Base-by-base conservation (phyloP, 2,113 vertebrate species). In the Myocastor coypus region DNA sequence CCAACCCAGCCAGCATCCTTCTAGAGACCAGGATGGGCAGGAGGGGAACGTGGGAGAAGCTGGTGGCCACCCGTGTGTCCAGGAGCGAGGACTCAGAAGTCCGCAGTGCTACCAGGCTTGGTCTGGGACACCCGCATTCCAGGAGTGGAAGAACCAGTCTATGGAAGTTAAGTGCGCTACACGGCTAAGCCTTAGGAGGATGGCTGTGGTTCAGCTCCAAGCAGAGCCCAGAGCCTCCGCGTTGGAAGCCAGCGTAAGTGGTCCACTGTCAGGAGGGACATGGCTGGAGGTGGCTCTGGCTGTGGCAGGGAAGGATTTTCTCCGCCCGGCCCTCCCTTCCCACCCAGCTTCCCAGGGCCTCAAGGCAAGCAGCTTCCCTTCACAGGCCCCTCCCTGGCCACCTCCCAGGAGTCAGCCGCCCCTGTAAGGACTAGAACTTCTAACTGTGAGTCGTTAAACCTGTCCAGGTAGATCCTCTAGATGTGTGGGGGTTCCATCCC, bases 241-340 rank as follows among this genome's bases (percentile, higher is more conserved):
- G 68, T 37, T 4, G n/a, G n/a, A 71, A n/a, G 66, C 32, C 17
- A 14, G 66, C 8, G 66, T 16, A 32, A 13, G 64, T 7, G 61
- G 34, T 1, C 34, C 3, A n/a, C 68, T 69, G 34, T 20, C 19
- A 37, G 68, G 34, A 9, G 68, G 68, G 66, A 1, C 68, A 7
- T n/a, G 68, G 68, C 68, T 8, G 17, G 34, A 69, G 68, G 34
- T 9, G 7, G n/a, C 19, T 20, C 40, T 14, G 26, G 24, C 12
- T 11, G 4, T 0, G 37, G 37, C 71, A 24, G 1, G 22, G 26
- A 71, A 14, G 40, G 9, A 24, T 7, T 14, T 22, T 0, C 11
- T 20, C 69, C 26, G 26, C 13, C 11, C 10, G 1, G 40, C 3
- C 12, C 73, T 4, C 12, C 26, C 24, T 24, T 75, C 40, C 6